These are phyloP conservation scores for Esperia sulphurella DNA, from an alignment of 2,888 invertebrate species.

Conservation along the genomic window DNA sequence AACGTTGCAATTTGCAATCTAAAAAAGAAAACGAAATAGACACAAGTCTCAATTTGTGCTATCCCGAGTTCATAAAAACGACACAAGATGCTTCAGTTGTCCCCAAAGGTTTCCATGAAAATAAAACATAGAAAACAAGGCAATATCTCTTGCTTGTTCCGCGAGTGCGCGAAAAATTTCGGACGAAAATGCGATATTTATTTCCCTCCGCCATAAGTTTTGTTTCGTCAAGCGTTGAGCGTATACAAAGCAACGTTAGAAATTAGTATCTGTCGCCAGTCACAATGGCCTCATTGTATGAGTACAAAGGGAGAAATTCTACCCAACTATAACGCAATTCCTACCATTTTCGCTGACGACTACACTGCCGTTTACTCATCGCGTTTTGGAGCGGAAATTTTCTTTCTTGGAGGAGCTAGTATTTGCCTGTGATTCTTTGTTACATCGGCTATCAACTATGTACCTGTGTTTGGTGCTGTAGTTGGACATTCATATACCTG, in stretches of 20 bases:
- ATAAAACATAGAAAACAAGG: slow-evolving; percentile 22
- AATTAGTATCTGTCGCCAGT: slow-evolving; percentile 60
- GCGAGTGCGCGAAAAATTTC: slow-evolving; percentile 11
- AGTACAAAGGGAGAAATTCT: slow-evolving; percentile 45
- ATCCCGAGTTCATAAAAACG: background rate
- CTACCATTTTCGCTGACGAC: slow-evolving; percentile 38
- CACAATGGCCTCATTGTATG: slow-evolving; percentile 53
- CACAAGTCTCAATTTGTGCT: background rate
- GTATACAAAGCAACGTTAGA: slow-evolving; percentile 42
- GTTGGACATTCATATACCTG: too few relatives aligned
- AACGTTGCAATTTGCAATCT: background rate
- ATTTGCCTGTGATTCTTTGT: background rate
- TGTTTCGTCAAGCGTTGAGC: slow-evolving; percentile 32
- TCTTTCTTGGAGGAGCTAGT: background rate
- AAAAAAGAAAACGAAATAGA: background rate
- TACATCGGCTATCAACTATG: too few relatives aligned
- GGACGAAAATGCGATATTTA: slow-evolving; percentile 22
- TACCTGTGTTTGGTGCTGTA: too few relatives aligned
- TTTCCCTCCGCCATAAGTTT: slow-evolving; percentile 28
- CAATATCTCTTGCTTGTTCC: slow-evolving; percentile 13
- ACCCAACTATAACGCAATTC: slow-evolving; percentile 51
- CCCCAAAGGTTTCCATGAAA: slow-evolving; percentile 18
- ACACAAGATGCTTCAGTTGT: slow-evolving; percentile 10
- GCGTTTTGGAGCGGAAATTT: slow-evolving; percentile 7
- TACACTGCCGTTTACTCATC: slow-evolving; percentile 37